phyloP scores from a whole-genome alignment of 2,888 invertebrate genomes.

The Cyaniris semiargus region DNA sequence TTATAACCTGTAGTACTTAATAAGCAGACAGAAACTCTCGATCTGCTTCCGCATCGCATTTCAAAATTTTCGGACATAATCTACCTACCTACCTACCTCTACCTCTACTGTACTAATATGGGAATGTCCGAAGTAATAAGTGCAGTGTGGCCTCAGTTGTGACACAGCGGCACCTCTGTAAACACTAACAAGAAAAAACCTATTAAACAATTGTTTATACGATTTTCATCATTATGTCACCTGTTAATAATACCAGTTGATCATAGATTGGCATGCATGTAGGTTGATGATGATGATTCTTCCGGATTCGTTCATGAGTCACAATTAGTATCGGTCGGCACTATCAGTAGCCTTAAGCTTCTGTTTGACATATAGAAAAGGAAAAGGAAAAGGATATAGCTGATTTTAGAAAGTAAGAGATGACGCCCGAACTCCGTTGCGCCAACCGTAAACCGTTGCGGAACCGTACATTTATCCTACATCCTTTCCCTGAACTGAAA shows the following conservation, averaged over 20 bases:
- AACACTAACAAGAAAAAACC: conserved; percentile 40
- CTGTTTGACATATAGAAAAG: neutral
- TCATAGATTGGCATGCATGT: neutral
- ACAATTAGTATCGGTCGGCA: neutral
- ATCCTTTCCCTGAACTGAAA: too few species aligned
- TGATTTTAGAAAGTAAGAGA: neutral
- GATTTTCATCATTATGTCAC: conserved; percentile 7
- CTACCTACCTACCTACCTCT: too few species aligned
- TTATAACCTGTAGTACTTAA: too few species aligned
- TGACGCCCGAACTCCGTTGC: too few species aligned
- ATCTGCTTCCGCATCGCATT: too few species aligned
- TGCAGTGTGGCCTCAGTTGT: conserved; percentile 7
- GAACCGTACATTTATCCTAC: too few species aligned
- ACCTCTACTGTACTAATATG: too few species aligned
- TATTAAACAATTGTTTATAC: conserved; percentile 36
- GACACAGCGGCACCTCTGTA: conserved; percentile 47
- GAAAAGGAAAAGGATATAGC: neutral
- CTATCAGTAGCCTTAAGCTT: neutral
- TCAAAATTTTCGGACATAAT: too few species aligned
- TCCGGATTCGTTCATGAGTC: neutral
- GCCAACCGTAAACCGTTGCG: too few species aligned
- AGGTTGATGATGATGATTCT: neutral
- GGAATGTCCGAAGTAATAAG: conserved; percentile 16
- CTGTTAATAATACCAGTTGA: neutral
- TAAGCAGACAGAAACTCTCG: too few species aligned